phyloP scores from a whole-genome alignment of 2,113 vertebrate genomes.

The Oenanthe melanoleuca region DNA sequence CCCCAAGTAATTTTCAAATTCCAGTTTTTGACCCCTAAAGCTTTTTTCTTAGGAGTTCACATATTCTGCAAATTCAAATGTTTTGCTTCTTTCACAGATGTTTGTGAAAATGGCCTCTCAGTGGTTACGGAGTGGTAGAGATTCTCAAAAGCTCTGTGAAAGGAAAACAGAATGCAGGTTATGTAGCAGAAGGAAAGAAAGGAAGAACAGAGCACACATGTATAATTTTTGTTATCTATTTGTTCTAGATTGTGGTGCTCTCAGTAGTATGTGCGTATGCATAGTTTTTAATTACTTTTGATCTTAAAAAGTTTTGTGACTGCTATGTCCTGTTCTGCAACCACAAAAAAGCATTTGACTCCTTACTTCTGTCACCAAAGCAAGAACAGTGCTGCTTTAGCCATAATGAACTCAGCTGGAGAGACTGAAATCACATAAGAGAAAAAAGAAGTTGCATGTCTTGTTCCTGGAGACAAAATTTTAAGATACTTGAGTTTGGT shows the following conservation, averaged over 20 bases:
- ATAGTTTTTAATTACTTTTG: neutral
- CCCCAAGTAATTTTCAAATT: neutral
- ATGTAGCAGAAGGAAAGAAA: neutral
- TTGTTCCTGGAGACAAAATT: neutral
- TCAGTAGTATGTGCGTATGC: neutral
- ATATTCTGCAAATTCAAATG: neutral
- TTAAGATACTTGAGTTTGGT: neutral
- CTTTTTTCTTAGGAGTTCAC: neutral
- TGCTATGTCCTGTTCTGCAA: neutral
- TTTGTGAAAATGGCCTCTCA: neutral
- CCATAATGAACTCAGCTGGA: neutral
- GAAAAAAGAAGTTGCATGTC: fast-evolving
- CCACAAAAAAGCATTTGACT: neutral
- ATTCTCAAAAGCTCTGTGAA: neutral
- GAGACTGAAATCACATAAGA: neutral
- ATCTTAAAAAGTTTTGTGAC: neutral
- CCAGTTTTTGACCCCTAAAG: neutral
- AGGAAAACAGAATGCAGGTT: neutral
- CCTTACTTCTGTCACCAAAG: neutral
- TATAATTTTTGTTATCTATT: neutral
- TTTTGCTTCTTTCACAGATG: neutral
- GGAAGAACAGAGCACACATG: neutral
- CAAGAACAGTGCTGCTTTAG: neutral
- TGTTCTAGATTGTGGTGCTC: neutral
- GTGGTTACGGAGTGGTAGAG: neutral